Evolutionary conservation across 2,797 vertebrate genomes (phyloP), one percentile per base, ranked within the genome.

Genomic region (Carcharodon carcharias): DNA sequence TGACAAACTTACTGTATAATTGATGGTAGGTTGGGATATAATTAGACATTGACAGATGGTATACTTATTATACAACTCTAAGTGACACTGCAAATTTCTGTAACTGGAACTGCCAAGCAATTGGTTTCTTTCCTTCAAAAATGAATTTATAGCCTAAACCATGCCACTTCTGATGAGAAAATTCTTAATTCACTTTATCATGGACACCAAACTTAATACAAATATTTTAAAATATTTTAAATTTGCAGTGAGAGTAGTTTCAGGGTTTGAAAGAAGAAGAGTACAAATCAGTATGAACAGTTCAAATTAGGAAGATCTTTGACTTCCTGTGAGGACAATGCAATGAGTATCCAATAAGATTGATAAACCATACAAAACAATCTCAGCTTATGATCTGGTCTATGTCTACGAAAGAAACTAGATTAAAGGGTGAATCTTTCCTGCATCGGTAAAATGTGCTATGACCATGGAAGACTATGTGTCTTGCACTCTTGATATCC

Each of bases 31-130:
- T 56, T 95, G 94, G 11, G 69, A 95, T 95, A 95, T 95, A 95
- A 95, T 95, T 95, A 95, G 69, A 77, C 69, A 56, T 73, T 95
- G 94, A 95, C 94, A 95, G 94, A 95, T 95, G 94, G 94, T n/a
- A 73, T 95, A 54, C 26, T 56, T 71, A 77, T 77, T 9, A 95
- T 77, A 77, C 45, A 56, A 23, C 94, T 77, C 14, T 14, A 95
- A 77, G 31, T 35, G 54, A 54, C 69, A 45, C 6, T 77, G 50
- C 56, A 95, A 77, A 31, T 95, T 71, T 95, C 69, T 54, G 50
- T 54, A 71, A 95, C 54, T 71, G 50, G 26, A 54, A 7, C 91
- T 56, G 28, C 14, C 50, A 71, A 95, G 65, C 94, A 95, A 58
- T 95, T 77, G 28, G 12, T 45, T 95, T 77, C 26, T 95, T 95